Conservation (phyloP, 1,140 invertebrate species). For the Venustaconcha ellipsiformis region DNA sequence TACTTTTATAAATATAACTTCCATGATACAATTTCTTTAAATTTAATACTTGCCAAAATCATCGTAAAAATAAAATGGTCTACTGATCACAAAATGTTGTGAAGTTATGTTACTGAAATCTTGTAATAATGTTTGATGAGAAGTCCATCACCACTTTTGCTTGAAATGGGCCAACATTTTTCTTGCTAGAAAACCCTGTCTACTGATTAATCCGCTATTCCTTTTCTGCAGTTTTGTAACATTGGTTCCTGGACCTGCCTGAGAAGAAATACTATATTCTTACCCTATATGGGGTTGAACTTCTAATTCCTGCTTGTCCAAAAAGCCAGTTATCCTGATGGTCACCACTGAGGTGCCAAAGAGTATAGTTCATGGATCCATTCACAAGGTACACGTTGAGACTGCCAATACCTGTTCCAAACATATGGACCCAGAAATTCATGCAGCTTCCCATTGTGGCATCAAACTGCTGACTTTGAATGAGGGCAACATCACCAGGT, state of each 20-base stretch:
- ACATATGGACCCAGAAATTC: slow-evolving; percentile 84
- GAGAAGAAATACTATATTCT: neutral
- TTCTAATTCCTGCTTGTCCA: slow-evolving; percentile 40
- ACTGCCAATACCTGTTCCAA: slow-evolving; percentile 69
- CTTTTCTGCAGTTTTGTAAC: no score
- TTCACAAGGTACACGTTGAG: slow-evolving; percentile 49
- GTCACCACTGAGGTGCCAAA: slow-evolving; percentile 53
- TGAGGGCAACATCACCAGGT: slow-evolving; percentile 56
- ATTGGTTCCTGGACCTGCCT: neutral
- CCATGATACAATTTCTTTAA: no score
- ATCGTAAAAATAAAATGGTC: no score
- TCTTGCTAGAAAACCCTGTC: no score
- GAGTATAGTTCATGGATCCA: slow-evolving; percentile 67
- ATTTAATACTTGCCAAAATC: no score
- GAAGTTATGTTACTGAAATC: no score
- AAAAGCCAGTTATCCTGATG: slow-evolving; percentile 54
- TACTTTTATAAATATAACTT: no score
- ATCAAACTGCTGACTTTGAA: slow-evolving; percentile 52
- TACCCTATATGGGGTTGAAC: slow-evolving; percentile 31
- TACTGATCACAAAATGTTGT: no score
- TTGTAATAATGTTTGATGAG: no score
- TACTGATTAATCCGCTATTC: no score
- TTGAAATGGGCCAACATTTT: no score
- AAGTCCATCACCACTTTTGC: no score
- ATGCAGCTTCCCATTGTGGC: slow-evolving; percentile 39